Evolutionary conservation across 1,140 invertebrate genomes (phyloP), one percentile per base, ranked within the genome.

Genomic region (Magallana angulata): DNA sequence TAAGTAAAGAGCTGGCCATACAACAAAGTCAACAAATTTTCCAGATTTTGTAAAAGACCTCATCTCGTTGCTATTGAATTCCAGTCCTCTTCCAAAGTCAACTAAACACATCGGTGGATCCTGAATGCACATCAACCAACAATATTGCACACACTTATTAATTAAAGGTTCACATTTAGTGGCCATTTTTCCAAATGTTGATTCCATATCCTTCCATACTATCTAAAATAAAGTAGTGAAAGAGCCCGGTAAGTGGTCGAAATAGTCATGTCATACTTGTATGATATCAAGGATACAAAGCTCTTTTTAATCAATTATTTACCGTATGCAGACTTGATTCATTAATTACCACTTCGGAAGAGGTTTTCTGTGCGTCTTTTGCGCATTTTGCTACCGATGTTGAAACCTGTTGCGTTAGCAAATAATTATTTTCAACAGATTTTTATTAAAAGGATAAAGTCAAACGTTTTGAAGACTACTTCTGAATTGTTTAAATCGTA

Each of bases 1-100:
- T 57, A 90, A 30, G 56, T 85, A 90, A 30, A 90, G 68, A 0
- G 84, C 62, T 56, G 89, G 89, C 87, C 89, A 90, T 11, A 90
- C 89, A 1, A 88, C 48, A 84, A 83, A 90, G 64, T 87, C 83
- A 30, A 90, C 76, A 36, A 56, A 14, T 3, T 89, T 76, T 48
- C 89, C 89, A n/a, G 56, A 36, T 76, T 90, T 90, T n/a, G 89
- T 90, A 62, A 89, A 90, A 16, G 89, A 60, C 16, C 85, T 81
- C 16, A 88, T 85, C 1, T 56, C 60, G 16, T 89, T 62, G 9
- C 36, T 80, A 58, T 90, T 84, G 36, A 90, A 88, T 9, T 84
- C 24, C 12, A 24, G 11, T 24, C 68, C 68, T 30, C 7, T 71
- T 11, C 11, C 18, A 12, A 71, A 71, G 12, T 7, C 24, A 82